Conservation (phyloP, 2,888 invertebrate species). For the Athetis lepigone region DNA sequence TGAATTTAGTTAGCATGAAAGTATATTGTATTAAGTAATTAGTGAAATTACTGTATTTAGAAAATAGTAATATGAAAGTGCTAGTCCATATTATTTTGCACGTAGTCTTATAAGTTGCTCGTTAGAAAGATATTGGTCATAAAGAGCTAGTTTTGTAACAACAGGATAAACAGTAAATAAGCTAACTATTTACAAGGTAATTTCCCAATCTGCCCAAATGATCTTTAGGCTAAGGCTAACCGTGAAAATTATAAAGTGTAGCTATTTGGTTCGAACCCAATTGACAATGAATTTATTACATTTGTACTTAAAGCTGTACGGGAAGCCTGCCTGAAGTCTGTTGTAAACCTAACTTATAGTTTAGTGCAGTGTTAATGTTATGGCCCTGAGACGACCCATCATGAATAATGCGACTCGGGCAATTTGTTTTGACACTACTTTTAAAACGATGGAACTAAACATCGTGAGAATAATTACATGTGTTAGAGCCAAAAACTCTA, state of each 20-base stretch:
- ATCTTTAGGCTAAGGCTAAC: background rate
- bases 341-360: too few relatives aligned
- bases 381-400: too few relatives aligned
- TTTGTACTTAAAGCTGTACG: too few relatives aligned
- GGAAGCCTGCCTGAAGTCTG: too few relatives aligned
- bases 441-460: background rate
- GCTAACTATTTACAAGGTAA: background rate
- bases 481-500: too few relatives aligned
- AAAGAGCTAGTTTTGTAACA: background rate
- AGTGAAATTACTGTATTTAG: background rate
- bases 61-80: background rate
- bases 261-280: too few relatives aligned
- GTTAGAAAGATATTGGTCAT: background rate
- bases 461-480: background rate
- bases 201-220: background rate
- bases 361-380: too few relatives aligned
- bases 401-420: background rate
- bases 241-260: background rate
- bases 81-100: background rate
- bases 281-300: too few relatives aligned
- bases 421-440: background rate
- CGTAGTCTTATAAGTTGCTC: background rate
- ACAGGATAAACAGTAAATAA: background rate
- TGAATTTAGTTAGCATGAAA: slow-evolving; percentile 22
- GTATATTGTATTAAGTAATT: background rate